Evolutionary conservation across 1,140 invertebrate species (phyloP).

Genomic region (Trichoplusia ni): DNA sequence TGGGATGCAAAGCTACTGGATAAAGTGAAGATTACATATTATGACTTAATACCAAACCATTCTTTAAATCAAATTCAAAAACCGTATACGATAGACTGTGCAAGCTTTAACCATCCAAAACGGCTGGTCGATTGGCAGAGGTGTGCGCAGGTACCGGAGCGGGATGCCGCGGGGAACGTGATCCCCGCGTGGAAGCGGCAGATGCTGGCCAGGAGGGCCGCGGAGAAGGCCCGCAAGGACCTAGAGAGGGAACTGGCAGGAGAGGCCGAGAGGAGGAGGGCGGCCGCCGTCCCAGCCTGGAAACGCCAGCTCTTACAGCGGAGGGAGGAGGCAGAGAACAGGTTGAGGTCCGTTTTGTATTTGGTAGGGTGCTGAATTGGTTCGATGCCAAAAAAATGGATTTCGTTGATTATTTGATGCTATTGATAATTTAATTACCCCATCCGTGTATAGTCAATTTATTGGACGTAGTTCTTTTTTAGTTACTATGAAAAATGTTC

Average conservation of each 20-base stretch:
- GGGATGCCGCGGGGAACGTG: slow-evolving; percentile 92
- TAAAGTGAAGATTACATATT: too few species aligned
- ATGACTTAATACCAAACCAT: background rate
- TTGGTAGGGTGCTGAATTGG: background rate
- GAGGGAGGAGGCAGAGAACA: slow-evolving; percentile 88
- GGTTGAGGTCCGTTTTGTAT: slow-evolving; percentile 83
- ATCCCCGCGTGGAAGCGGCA: slow-evolving; percentile 97
- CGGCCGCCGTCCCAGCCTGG: slow-evolving; percentile 95
- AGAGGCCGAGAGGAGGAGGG: slow-evolving; percentile 92
- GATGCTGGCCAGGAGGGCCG: slow-evolving; percentile 96
- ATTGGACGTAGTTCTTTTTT: too few species aligned
- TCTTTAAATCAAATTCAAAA: slow-evolving; percentile 1
- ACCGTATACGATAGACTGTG: slow-evolving; percentile 5
- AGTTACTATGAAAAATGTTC: too few species aligned
- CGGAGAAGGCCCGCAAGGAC: slow-evolving; percentile 94
- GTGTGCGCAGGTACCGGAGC: slow-evolving; percentile 90
- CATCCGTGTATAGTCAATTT: too few species aligned
- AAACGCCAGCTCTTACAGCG: slow-evolving; percentile 93
- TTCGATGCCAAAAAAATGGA: background rate
- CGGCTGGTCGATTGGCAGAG: slow-evolving; percentile 74
- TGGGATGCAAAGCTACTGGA: too few species aligned
- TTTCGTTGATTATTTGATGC: background rate
- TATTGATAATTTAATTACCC: too few species aligned
- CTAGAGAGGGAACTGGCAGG: slow-evolving; percentile 91
- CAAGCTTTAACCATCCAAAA: slow-evolving; percentile 24